phyloP scores from a whole-genome alignment of 2,888 invertebrate species.

The Spicauda simplicius region DNA sequence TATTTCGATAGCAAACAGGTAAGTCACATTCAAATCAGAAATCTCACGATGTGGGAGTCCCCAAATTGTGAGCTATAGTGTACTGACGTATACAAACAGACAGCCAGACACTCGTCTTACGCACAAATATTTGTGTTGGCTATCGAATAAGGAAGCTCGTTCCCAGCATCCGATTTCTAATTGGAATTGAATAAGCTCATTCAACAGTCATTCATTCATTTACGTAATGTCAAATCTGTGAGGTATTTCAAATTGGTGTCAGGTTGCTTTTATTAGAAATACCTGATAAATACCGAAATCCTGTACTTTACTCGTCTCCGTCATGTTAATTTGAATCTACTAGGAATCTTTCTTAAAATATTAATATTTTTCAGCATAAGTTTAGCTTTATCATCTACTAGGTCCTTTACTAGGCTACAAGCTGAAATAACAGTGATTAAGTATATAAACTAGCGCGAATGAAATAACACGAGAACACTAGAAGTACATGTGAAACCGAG shows the following conservation, averaged over 20 bases:
- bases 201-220: constrained; percentile 1
- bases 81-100: constrained; percentile 26
- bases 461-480: background rate
- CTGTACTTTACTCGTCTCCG: no score
- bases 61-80: constrained; percentile 21
- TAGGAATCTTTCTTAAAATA: background rate
- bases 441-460: background rate
- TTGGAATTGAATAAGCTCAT: constrained; percentile 24
- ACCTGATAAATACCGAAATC: no score
- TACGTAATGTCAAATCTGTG: background rate
- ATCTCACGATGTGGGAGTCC: constrained; percentile 33
- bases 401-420: no score
- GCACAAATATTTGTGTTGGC: constrained; percentile 35
- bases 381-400: no score
- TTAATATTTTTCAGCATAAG: background rate
- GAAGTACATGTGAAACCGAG: constrained; percentile 3
- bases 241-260: background rate
- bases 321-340: background rate
- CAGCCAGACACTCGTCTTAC: constrained; percentile 34
- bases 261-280: background rate
- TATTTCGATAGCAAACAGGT: background rate
- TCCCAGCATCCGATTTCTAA: constrained; percentile 32
- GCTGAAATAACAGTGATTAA: background rate
- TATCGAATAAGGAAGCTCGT: constrained; percentile 19
- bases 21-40: background rate